A percentile compares a stretch with the other conserved stretches of the same genome.
phyloP scores from a whole-genome alignment of 2,113 vertebrate species.

The Mesembrinibis cayennensis region DNA sequence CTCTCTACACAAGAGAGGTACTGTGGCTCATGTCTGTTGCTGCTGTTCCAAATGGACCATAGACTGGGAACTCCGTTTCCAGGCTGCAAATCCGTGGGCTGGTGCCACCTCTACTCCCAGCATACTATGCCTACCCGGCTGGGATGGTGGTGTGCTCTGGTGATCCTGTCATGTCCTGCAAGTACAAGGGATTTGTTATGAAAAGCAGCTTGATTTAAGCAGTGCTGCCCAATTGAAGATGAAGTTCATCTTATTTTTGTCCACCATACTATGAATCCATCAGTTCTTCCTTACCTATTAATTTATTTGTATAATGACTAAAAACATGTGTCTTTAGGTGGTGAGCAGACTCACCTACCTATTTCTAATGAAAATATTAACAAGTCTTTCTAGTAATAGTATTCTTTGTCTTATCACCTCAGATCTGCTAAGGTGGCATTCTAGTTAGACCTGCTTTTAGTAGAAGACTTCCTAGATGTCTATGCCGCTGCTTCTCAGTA shows the following conservation, averaged over 20 bases:
- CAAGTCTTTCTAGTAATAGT: background rate
- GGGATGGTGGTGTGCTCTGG: background rate
- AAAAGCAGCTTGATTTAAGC: background rate
- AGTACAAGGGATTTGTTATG: background rate
- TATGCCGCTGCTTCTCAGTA: background rate
- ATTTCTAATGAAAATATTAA: background rate
- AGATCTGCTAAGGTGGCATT: background rate
- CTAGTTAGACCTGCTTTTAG: background rate
- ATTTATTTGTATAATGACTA: background rate
- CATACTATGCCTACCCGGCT: background rate
- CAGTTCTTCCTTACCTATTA: background rate
- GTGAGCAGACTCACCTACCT: background rate
- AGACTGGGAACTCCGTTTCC: background rate
- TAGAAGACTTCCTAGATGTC: background rate
- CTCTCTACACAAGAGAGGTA: background rate
- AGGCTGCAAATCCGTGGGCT: background rate
- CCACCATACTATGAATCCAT: background rate
- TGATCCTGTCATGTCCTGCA: fast-evolving
- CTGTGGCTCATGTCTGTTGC: background rate
- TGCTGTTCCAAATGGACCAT: background rate
- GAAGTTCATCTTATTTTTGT: background rate
- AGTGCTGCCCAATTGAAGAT: background rate
- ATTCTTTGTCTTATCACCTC: background rate
- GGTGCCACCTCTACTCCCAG: background rate
- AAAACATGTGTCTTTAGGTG: background rate